Conservation (phyloP, 1,140 invertebrate genomes). For the Pachyrhynchus sulphureomaculatus region DNA sequence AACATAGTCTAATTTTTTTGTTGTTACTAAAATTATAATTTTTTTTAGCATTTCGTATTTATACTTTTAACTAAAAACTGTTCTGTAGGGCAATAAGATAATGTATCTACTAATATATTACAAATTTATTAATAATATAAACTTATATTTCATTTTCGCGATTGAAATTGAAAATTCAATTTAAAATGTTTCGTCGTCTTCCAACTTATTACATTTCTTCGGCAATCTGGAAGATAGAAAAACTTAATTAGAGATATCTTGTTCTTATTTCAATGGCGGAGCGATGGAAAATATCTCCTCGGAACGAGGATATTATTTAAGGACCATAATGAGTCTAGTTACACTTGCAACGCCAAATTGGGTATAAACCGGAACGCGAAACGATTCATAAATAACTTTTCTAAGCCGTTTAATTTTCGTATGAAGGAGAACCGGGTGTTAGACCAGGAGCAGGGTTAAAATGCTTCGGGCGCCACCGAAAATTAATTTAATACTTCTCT, state of each 20-base stretch:
- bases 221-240: constrained; percentile 25
- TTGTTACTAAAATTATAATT: no score
- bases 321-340: constrained; percentile 32
- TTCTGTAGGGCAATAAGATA: no score
- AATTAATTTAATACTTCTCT: no score
- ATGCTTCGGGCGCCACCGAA: not conserved
- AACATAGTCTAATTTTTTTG: no score
- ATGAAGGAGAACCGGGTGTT: constrained; percentile 21
- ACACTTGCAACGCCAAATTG: constrained; percentile 40
- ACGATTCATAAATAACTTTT: constrained; percentile 43
- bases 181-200: no score
- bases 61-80: no score
- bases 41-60: no score
- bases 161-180: no score
- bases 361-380: constrained; percentile 39
- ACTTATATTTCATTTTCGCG: no score
- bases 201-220: no score
- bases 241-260: constrained; percentile 27
- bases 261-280: constrained; percentile 28
- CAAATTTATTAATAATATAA: no score
- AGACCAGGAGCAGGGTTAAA: constrained; percentile 10
- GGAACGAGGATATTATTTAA: constrained; percentile 34
- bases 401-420: constrained; percentile 41
- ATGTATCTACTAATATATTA: no score
- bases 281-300: constrained; percentile 12